Evolutionary conservation across 2,888 invertebrate species (phyloP).

Genomic region (Oligia latruncula): DNA sequence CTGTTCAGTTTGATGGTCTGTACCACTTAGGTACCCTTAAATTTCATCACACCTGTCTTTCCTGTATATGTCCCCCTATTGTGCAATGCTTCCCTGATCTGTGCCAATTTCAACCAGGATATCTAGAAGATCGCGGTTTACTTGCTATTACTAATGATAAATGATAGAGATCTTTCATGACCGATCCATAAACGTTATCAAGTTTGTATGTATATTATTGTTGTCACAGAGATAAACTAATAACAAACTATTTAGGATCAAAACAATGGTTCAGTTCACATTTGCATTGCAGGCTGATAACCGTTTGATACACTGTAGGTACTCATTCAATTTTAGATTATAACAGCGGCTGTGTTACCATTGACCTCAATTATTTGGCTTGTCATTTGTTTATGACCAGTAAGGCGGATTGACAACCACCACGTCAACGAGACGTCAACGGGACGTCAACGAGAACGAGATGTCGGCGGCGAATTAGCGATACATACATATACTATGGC

Average conservation of each 20-base stretch:
- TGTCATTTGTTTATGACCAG: not conserved
- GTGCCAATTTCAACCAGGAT: not conserved
- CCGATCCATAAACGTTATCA: not conserved
- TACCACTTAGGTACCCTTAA: too few species aligned
- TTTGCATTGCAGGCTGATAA: slow-evolving; percentile 4
- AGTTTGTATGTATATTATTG: not conserved
- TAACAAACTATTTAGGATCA: slow-evolving; percentile 19
- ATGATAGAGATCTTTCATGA: not conserved
- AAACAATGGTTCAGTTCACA: slow-evolving; percentile 32
- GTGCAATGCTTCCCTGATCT: not conserved
- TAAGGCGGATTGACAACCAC: not conserved
- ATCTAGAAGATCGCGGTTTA: not conserved
- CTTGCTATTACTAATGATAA: not conserved
- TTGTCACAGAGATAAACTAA: slow-evolving; percentile 15
- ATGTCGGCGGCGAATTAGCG: too few species aligned
- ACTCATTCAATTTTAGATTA: slow-evolving; percentile 26
- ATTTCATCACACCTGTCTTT: too few species aligned
- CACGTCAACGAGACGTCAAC: too few species aligned
- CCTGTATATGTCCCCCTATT: not conserved
- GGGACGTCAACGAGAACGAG: too few species aligned
- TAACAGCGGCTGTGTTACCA: not conserved
- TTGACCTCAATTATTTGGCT: not conserved
- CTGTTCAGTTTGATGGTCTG: too few species aligned
- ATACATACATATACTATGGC: too few species aligned
- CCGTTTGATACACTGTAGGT: not conserved